A percentile compares a stretch with the other conserved stretches of the same genome.
Conservation (phyloP, 2,888 invertebrate genomes). For the Prosopocoilus inquinatus region DNA sequence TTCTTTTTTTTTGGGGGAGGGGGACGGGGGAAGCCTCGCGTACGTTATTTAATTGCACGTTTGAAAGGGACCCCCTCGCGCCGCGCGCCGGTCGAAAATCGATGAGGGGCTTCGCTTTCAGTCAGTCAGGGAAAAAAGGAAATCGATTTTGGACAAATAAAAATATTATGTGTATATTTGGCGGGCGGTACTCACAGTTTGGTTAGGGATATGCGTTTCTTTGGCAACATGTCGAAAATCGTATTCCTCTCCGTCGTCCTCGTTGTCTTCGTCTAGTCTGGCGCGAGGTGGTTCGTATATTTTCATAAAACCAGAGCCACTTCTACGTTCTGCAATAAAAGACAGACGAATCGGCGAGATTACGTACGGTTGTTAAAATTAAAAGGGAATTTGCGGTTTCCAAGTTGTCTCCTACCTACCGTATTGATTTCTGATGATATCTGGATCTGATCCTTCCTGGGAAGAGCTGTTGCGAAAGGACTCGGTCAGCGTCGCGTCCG, state of each 20-base stretch:
- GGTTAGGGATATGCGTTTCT: constrained; percentile 49
- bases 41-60: not conserved
- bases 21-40: not conserved
- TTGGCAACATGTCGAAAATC: constrained; percentile 51
- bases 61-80: too few relatives aligned
- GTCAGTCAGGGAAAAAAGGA: not conserved
- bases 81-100: too few relatives aligned
- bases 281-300: constrained; percentile 56
- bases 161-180: not conserved
- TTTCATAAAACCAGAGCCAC: constrained; percentile 55
- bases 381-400: too few relatives aligned
- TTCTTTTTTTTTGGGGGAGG: too few relatives aligned
- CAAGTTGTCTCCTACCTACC: constrained; percentile 56
- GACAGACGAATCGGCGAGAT: too few relatives aligned
- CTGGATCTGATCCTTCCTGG: constrained; percentile 75
- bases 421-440: constrained; percentile 85
- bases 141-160: not conserved
- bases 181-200: constrained; percentile 40
- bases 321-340: constrained; percentile 50
- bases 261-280: constrained; percentile 52
- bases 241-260: constrained; percentile 48
- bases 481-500: constrained; percentile 46
- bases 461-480: constrained; percentile 55
- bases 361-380: too few relatives aligned
- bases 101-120: too few relatives aligned